phyloP scores from a whole-genome alignment of 1,140 invertebrate genomes.

The Chlorops oryzae region DNA sequence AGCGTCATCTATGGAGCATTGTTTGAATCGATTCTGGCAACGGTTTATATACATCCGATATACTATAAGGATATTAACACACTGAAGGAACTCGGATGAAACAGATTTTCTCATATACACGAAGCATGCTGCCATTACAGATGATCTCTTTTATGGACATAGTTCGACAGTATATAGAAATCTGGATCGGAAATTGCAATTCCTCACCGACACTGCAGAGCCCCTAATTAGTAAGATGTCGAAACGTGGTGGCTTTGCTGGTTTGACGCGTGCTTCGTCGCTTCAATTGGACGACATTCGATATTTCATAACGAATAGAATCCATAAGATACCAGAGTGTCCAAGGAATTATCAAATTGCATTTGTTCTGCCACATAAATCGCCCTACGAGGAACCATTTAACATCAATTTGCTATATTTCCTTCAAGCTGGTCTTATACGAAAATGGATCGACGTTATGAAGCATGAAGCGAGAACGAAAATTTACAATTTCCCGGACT shows the following conservation, averaged over 20 bases:
- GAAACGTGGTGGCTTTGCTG: conserved; percentile 28
- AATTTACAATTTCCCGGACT: conserved; percentile 30
- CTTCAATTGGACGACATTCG: conserved; percentile 29
- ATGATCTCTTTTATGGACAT: conserved; percentile 38
- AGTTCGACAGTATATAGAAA: conserved; percentile 27
- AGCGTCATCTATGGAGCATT: conserved; percentile 46
- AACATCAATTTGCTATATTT: conserved; percentile 28
- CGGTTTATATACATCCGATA: conserved; percentile 42
- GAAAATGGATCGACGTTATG: conserved; percentile 32
- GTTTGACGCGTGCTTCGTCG: conserved; percentile 29
- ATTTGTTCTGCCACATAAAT: conserved; percentile 31
- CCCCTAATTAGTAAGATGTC: conserved; percentile 29
- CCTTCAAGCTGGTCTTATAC: conserved; percentile 26
- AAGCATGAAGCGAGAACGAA: conserved; percentile 30
- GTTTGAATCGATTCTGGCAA: conserved; percentile 45
- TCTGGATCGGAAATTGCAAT: conserved; percentile 29
- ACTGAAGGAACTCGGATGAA: conserved; percentile 41
- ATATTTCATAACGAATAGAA: conserved; percentile 33
- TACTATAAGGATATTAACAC: conserved; percentile 48
- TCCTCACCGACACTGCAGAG: conserved; percentile 34
- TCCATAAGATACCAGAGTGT: conserved; percentile 44
- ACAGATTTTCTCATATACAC: conserved; percentile 33
- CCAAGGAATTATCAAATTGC: conserved; percentile 43
- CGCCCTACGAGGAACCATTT: conserved; percentile 26
- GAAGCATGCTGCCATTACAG: conserved; percentile 42